phyloP scores from a whole-genome alignment of 2,113 vertebrate genomes.

The Polyodon spathula region DNA sequence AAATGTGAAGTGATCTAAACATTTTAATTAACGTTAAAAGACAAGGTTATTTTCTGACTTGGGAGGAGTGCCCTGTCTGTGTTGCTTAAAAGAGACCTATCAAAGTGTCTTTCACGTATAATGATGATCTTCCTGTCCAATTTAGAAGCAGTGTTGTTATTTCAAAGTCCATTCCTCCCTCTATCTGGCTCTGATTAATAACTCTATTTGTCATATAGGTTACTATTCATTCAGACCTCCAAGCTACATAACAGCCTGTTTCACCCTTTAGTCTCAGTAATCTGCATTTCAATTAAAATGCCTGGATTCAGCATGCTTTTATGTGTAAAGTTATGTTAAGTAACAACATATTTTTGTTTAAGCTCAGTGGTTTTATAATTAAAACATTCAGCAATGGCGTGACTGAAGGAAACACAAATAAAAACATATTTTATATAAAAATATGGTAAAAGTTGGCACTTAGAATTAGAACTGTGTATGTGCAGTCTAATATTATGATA shows the following conservation, averaged over 20 bases:
- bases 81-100: slow-evolving; percentile 1
- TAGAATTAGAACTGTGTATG: no score
- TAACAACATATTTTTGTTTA: no score
- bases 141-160: slow-evolving; percentile 39
- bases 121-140: slow-evolving; percentile 37
- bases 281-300: slow-evolving; percentile 37
- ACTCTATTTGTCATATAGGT: slow-evolving; percentile 22
- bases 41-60: not conserved
- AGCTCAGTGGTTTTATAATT: no score
- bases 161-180: slow-evolving; percentile 36
- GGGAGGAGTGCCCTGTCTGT: slow-evolving; percentile 4
- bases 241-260: not conserved
- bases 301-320: no score
- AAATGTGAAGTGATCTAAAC: slow-evolving; percentile 1
- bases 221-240: slow-evolving; percentile 20
- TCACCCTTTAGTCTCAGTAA: not conserved
- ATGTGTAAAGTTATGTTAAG: no score
- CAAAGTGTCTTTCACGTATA: slow-evolving; percentile 23
- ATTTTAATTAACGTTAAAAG: slow-evolving; percentile 5
- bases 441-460: no score
- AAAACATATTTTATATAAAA: no score
- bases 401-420: no score
- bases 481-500: no score
- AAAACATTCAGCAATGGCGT: no score
- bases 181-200: slow-evolving; percentile 35